Evolutionary conservation across 1,140 invertebrate genomes (phyloP).

Genomic region (Paraescarpia echinospica): DNA sequence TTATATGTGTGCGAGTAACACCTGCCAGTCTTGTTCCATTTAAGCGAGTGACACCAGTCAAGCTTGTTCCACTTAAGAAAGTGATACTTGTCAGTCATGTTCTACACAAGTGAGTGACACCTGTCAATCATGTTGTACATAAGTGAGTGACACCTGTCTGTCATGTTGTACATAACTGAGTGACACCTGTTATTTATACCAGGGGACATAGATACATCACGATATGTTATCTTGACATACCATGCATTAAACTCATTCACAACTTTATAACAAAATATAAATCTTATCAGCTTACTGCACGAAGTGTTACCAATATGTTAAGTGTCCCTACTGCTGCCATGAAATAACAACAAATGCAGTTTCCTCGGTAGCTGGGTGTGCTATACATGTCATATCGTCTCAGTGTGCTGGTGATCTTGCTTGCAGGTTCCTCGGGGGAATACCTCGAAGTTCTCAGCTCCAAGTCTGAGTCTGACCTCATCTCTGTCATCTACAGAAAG

Average conservation of each 20-base stretch:
- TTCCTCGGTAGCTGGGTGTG: not conserved
- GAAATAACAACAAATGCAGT: not conserved
- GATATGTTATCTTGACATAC: too few relatives aligned
- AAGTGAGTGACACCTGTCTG: too few relatives aligned
- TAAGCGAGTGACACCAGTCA: too few relatives aligned
- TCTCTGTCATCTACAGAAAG: constrained; percentile 76
- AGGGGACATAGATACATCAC: too few relatives aligned
- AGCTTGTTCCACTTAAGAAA: too few relatives aligned
- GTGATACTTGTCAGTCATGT: too few relatives aligned
- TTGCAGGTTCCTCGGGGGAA: constrained; percentile 66
- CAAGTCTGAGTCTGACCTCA: constrained; percentile 65
- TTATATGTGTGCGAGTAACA: too few relatives aligned
- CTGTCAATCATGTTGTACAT: not conserved
- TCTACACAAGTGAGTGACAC: too few relatives aligned
- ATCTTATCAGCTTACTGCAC: not conserved
- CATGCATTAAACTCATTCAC: not conserved
- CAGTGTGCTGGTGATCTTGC: too few relatives aligned
- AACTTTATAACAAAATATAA: not conserved
- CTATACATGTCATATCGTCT: too few relatives aligned
- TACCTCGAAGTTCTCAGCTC: constrained; percentile 76
- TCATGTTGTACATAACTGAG: not conserved
- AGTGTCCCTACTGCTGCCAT: not conserved
- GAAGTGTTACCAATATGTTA: not conserved
- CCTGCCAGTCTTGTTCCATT: too few relatives aligned
- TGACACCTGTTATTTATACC: not conserved